Evolutionary conservation across 2,888 invertebrate species (phyloP).

Genomic region (Drosophila cognata): DNA sequence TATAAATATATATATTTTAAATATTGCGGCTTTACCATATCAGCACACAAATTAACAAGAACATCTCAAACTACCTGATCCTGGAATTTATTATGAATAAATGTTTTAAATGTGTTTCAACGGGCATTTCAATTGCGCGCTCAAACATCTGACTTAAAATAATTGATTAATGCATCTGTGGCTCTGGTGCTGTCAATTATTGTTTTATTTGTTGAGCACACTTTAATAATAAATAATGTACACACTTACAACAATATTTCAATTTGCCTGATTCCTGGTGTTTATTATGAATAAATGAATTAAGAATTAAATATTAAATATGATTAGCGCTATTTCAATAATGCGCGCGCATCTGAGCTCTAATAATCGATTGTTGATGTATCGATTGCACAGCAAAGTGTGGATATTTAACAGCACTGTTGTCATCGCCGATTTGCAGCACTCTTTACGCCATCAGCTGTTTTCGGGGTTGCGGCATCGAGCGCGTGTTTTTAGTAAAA

Average conservation of each 20-base stretch:
- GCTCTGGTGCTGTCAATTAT: background rate
- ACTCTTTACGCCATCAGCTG: constrained; percentile 57
- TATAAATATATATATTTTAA: constrained; percentile 18
- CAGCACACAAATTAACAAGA: constrained; percentile 44
- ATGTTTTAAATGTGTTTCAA: constrained; percentile 53
- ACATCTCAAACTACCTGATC: constrained; percentile 38
- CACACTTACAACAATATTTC: constrained; percentile 27
- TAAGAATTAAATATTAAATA: constrained; percentile 23
- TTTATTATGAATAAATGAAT: constrained; percentile 64
- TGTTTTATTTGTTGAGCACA: background rate
- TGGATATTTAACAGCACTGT: constrained; percentile 7
- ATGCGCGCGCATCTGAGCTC: background rate
- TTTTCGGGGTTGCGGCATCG: constrained; percentile 36
- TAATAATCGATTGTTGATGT: background rate
- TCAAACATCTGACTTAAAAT: background rate
- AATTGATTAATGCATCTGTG: background rate
- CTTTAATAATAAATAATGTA: background rate
- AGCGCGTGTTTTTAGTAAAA: constrained; percentile 58
- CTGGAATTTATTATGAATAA: constrained; percentile 68
- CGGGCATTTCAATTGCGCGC: constrained; percentile 21
- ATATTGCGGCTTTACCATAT: constrained; percentile 62
- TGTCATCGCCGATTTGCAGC: constrained; percentile 1
- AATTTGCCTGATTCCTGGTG: constrained; percentile 33
- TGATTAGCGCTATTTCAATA: constrained; percentile 31
- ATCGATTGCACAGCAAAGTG: background rate